Percentiles rank a stretch among this genome's conserved stretches.
Evolutionary conservation across 1,140 invertebrate species (phyloP).

Genomic region (Trichomalopsis sarcophagae): DNA sequence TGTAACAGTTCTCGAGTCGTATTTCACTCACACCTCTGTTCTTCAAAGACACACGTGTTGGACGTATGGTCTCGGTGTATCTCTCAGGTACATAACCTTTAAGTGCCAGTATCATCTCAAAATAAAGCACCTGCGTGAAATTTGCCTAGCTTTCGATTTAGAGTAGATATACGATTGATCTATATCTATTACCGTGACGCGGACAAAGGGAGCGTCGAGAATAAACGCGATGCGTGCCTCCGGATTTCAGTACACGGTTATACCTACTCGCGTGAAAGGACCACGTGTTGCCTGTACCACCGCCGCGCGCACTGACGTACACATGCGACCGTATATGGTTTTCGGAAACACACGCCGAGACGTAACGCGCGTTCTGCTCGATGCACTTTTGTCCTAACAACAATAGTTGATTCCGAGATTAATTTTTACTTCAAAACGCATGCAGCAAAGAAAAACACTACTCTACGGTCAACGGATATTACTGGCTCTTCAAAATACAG

Average conservation of each 20-base stretch:
- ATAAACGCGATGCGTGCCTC: not conserved
- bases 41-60: not conserved
- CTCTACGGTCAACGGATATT: not conserved
- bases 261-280: not conserved
- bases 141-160: not conserved
- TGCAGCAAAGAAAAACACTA: not conserved
- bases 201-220: not conserved
- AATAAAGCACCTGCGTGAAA: too few relatives aligned
- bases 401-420: too few relatives aligned
- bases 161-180: not conserved
- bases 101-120: too few relatives aligned
- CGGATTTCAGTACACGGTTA: not conserved
- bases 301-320: not conserved
- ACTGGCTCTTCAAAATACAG: not conserved
- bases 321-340: not conserved
- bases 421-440: not conserved
- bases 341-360: too few relatives aligned
- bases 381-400: not conserved
- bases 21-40: too few relatives aligned
- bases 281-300: not conserved
- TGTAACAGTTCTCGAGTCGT: not conserved
- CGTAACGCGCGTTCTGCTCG: not conserved
- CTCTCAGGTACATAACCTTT: too few relatives aligned
- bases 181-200: too few relatives aligned
- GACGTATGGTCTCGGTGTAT: not conserved